Percentiles rank a stretch among this genome's conserved stretches.
These are phyloP conservation scores for Mimas tiliae DNA, from an alignment of 2,888 invertebrate genomes.

Conservation along the genomic window DNA sequence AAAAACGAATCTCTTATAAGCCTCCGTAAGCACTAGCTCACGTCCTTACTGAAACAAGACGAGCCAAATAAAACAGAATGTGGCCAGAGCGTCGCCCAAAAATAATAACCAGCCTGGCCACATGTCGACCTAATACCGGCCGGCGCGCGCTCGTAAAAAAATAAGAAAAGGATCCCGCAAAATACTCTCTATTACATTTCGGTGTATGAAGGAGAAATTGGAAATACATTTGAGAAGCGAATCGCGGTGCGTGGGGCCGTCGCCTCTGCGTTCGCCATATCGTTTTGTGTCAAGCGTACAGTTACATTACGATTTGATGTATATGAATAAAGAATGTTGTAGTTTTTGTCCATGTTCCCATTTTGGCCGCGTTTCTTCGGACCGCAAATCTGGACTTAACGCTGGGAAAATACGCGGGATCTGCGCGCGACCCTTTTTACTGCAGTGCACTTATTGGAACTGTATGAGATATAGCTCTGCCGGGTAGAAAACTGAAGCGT, in stretches of 20 bases:
- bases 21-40: slow-evolving; percentile 35
- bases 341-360: slow-evolving; percentile 9
- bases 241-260: slow-evolving; percentile 44
- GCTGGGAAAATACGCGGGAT: background rate
- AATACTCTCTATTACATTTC: slow-evolving; percentile 75
- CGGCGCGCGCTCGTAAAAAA: slow-evolving; percentile 74
- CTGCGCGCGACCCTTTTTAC: background rate
- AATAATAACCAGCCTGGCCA: slow-evolving; percentile 74
- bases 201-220: slow-evolving; percentile 65
- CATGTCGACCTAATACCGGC: slow-evolving; percentile 76
- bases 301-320: slow-evolving; percentile 19
- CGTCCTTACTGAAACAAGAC: slow-evolving; percentile 41
- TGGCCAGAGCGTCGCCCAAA: slow-evolving; percentile 52
- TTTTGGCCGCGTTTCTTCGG: background rate
- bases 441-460: slow-evolving; percentile 1
- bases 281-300: slow-evolving; percentile 11
- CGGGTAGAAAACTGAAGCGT: background rate
- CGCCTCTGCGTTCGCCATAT: slow-evolving; percentile 30
- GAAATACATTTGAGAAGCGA: slow-evolving; percentile 69
- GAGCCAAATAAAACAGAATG: slow-evolving; percentile 56
- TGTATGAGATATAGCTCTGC: background rate
- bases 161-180: slow-evolving; percentile 75
- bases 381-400: background rate
- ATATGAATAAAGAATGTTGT: slow-evolving; percentile 14
- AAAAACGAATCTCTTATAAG: slow-evolving; percentile 36